Base-by-base conservation (phyloP, 2,113 vertebrate species). In the Dolichotis patagonum region DNA sequence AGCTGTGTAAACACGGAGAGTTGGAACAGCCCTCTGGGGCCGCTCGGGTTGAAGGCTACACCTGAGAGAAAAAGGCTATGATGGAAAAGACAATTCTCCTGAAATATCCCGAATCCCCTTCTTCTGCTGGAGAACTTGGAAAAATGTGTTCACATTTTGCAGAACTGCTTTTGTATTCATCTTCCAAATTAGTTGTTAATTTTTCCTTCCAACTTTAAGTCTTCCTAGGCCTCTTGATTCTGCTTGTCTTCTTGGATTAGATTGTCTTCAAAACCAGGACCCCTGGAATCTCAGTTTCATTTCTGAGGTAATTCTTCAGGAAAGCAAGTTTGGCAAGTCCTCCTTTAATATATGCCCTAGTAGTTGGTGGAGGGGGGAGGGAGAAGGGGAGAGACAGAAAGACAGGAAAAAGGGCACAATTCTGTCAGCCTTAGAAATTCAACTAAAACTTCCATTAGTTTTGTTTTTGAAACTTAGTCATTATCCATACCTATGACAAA, bases 281-380 rank as follows among this genome's bases (percentile, higher is more conserved):
- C 93, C 87, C 91, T 78, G 92, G 88, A 95, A 88, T 94, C 82
- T 54, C 82, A 92, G 35, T n/a, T 86, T 65, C 83, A 78, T 82
- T 96, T 95, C 84, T 8, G 16, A 95, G 62, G 85, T 90, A 86
- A 92, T 92, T 92, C 96, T 95, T n/a, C 77, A 77, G 92, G 75
- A 91, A 95, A 81, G 85, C 92, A 85, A 87, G 63, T 92, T 90
- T 94, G 63, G 81, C 38, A 60, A 20, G 43, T 78, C 41, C 24
- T 43, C 46, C 60, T 91, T 90, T 63, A 85, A 87, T 60, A 20
- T 43, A 30, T n/a, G 28, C 35, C 7, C 35, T 60, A 75, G 69
- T 81, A 49, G 20, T 28, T 46, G 38, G 46, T 43, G 24, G 65
- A 69, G 28, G 38, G 28, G 17, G 60, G 54, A 26, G 30, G 46